Base-by-base conservation (phyloP, 1,140 invertebrate species). In the Scaptomyza pallida region DNA sequence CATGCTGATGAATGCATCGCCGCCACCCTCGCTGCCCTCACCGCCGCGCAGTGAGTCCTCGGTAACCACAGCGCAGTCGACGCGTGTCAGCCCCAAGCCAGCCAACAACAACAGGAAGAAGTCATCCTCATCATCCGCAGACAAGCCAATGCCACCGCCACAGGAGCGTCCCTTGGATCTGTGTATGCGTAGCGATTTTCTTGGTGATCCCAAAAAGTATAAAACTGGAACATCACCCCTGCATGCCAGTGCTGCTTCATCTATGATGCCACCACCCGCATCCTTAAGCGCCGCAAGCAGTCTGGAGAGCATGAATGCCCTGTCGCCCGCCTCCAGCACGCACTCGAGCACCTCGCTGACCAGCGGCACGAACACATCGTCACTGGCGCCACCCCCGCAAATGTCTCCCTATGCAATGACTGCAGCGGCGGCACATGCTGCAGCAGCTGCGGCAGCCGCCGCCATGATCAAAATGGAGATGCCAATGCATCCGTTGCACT, bases 101-200 rank as follows among this genome's bases (percentile, higher is more conserved):
- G 54, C 65, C 57, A 86, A 88, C 62, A 86, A 88, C 62, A 82
- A 80, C 57, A 86, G 82, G 62, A 82, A 80, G 71, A 69, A 68
- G 23, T 83, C 13, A n/a, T 17, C 60, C 5, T 8, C 43, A 70
- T 26, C 40, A 63, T 41, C 74, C 9, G 65, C 63, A 3, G 74
- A 80, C n/a, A 86, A 80, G 55, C 75, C 85, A 1, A 92, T 92
- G 61, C 88, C 91, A 43, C 92, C 93, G 23, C 92, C 95, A 0
- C 96, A 98, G 90, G 97, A 98, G 55, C 96, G 94, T 10, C 97
- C 97, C 0, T 91, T 98, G 17, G 97, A 98, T 91, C 92, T 98
- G 3, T 97, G 96, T 1, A 93, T 97, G 90, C 89, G 85, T 41
- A 85, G 71, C 47, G 88, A 90, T n/a, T 35, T 65, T 41, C 17